A percentile compares a stretch with the other conserved stretches of the same genome.
phyloP scores from a whole-genome alignment of 1,140 invertebrate species.

The Lanistes nyassanus region DNA sequence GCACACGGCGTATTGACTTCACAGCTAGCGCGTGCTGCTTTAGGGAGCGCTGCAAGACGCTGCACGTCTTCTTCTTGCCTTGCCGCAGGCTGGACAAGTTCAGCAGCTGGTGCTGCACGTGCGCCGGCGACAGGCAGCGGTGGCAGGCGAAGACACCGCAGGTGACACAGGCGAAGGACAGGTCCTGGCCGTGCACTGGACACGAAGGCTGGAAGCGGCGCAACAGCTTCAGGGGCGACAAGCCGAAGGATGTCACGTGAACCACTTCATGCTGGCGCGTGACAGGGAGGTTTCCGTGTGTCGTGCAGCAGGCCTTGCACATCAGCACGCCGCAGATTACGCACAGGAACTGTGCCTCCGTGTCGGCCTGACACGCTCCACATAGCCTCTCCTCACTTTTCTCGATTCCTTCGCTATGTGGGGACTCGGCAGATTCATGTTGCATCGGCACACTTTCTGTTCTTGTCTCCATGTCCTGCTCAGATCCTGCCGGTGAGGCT shows the following conservation, averaged over 20 bases:
- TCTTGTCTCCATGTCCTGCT: neutral
- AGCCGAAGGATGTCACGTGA: neutral
- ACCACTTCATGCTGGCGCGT: slow-evolving; percentile 15
- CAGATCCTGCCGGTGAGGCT: neutral
- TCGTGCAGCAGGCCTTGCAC: slow-evolving; percentile 7
- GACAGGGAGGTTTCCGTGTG: slow-evolving; percentile 16
- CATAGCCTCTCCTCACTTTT: neutral
- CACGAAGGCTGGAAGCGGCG: slow-evolving; percentile 3
- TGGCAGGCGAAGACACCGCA: slow-evolving; percentile 17
- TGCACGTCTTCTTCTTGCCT: neutral
- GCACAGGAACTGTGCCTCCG: slow-evolving; percentile 3
- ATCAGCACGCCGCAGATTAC: slow-evolving; percentile 16
- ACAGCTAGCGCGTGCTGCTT: slow-evolving; percentile 20
- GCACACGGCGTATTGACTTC: neutral
- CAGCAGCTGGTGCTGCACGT: slow-evolving; percentile 7
- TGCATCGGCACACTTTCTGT: neutral
- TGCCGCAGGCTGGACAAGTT: slow-evolving; percentile 9
- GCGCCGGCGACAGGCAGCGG: slow-evolving; percentile 7
- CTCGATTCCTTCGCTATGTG: neutral
- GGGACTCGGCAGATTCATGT: neutral
- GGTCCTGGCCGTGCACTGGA: slow-evolving; percentile 9
- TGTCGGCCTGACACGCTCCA: slow-evolving; percentile 2
- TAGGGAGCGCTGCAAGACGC: slow-evolving; percentile 7
- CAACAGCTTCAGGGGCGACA: neutral
- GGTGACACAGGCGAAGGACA: slow-evolving; percentile 7